Conservation (phyloP, 1,140 invertebrate species). For the Calephelis virginiensis region DNA sequence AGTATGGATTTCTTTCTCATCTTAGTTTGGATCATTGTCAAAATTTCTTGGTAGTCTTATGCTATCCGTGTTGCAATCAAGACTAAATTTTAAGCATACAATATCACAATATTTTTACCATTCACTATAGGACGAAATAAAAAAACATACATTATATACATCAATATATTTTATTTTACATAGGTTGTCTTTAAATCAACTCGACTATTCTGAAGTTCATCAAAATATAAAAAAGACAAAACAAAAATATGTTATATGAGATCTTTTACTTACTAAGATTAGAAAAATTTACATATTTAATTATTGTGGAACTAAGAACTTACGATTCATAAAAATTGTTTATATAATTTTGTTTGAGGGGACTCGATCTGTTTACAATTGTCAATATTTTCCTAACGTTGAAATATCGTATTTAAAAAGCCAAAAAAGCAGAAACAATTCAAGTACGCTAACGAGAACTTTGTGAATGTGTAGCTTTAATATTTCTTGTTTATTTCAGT, state of each 20-base stretch:
- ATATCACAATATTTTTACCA: no score
- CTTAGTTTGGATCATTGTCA: no score
- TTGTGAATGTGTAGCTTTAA: neutral
- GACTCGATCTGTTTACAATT: slow-evolving; percentile 46
- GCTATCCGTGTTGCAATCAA: no score
- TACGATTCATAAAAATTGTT: slow-evolving; percentile 65
- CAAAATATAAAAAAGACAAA: slow-evolving; percentile 79
- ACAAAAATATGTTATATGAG: slow-evolving; percentile 78
- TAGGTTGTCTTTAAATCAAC: slow-evolving; percentile 77
- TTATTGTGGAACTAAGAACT: slow-evolving; percentile 73
- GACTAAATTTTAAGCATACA: no score
- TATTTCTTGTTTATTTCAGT: no score
- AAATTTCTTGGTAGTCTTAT: no score
- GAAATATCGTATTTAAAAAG: no score
- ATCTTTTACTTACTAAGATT: slow-evolving; percentile 78
- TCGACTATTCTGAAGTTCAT: slow-evolving; percentile 75
- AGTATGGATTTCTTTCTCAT: no score
- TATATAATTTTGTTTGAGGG: slow-evolving; percentile 42
- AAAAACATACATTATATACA: slow-evolving; percentile 60
- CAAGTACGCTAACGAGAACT: neutral
- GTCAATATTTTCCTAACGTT: no score
- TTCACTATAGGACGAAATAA: neutral
- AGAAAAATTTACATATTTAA: slow-evolving; percentile 75
- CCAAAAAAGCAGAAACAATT: slow-evolving; percentile 15
- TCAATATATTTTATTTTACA: slow-evolving; percentile 79